phyloP scores from a whole-genome alignment of 2,113 vertebrate species.

The Columbina picui region DNA sequence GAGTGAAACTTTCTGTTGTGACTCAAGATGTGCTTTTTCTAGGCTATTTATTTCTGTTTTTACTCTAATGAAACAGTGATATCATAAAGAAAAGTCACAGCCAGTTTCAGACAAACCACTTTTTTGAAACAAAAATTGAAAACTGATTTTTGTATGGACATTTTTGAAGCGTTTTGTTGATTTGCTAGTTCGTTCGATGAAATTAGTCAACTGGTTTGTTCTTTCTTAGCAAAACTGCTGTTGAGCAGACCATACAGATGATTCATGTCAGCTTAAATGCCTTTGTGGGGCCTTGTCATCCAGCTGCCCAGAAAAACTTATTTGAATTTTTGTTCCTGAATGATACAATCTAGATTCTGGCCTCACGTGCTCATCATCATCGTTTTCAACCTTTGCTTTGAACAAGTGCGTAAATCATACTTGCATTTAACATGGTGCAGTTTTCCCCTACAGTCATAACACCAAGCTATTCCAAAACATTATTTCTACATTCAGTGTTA shows the following conservation, averaged over 20 bases:
- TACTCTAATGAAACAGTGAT: neutral
- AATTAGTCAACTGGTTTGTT: neutral
- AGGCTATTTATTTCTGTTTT: neutral
- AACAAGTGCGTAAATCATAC: neutral
- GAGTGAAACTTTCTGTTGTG: neutral
- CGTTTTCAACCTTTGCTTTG: constrained; percentile 39
- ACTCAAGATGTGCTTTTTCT: neutral
- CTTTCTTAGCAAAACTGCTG: neutral
- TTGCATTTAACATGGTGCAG: neutral
- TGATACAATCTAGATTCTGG: constrained; percentile 15
- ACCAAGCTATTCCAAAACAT: neutral
- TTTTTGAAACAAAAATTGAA: neutral
- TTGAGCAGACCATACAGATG: neutral
- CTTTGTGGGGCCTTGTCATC: constrained; percentile 25
- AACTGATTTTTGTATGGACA: neutral
- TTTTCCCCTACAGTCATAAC: neutral
- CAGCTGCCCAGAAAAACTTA: constrained; percentile 23
- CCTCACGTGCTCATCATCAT: neutral
- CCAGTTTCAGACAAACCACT: neutral
- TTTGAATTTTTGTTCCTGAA: constrained; percentile 39
- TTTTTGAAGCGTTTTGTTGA: neutral
- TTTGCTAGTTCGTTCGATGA: neutral
- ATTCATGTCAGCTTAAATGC: constrained; percentile 38
- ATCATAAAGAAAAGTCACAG: neutral
- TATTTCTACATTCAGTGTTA: neutral